Base-by-base conservation (phyloP, 1,140 invertebrate genomes). In the Trichomalopsis sarcophagae region DNA sequence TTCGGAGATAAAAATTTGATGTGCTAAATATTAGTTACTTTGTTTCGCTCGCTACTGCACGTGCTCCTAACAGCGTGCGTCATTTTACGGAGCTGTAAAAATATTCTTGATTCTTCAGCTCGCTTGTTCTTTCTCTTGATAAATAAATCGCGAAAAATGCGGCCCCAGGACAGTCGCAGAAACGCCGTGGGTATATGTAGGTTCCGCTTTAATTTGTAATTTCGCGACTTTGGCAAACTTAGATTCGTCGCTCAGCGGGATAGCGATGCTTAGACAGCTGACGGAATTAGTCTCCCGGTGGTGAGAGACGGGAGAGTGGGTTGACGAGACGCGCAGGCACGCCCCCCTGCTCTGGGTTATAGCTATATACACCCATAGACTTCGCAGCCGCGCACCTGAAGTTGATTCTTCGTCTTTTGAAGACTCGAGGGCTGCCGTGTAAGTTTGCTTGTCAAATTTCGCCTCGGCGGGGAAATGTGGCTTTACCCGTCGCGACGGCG, bases 221-320 rank as follows among this genome's bases (percentile, higher is more conserved):
- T 85, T 77, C 79, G 66, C 36, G 80, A 85, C 74, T 85, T 85
- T 2, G 84, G 36, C 62, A 85, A 85, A 85, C 84, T 82, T 85
- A 81, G 74, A 85, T 85, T 77, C n/a, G 77, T n/a, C 55, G 73
- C 21, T 75, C 73, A 7, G 76, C 82, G 21, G 33, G 82, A 84
- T 84, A 44, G 78, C 78, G 78, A 80, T 55, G 71, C 84, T 81
- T 85, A 85, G 78, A 81, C 84, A 85, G 78, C 84, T 85, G 84
- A 82, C 74, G 68, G 66, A 85, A 85, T 85, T 85, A 82, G 84
- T 85, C 73, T 62, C 23, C 55, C 33, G 3, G 23, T 21, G 21
- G 47, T 23, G 55, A 4, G 55, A n/a, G 50, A 62, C 27, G 14
- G 40, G 47, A 78, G n/a, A 23, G 76, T 50, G n/a, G 40, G 44